Conservation (phyloP, 2,113 vertebrate genomes). For the Salvelinus fontinalis region DNA sequence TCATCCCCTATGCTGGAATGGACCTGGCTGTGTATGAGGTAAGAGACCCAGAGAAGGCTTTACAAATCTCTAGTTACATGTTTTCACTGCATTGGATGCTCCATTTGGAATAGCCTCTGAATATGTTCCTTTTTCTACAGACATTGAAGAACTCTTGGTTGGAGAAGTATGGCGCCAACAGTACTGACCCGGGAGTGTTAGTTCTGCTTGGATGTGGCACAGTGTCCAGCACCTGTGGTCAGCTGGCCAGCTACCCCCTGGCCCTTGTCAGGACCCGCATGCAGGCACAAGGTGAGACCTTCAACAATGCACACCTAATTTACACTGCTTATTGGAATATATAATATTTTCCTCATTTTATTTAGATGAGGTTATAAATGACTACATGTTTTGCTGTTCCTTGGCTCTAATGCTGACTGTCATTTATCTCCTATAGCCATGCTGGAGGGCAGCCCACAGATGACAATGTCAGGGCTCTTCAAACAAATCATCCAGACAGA, state of each 20-base stretch:
- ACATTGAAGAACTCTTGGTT: slow-evolving; percentile 92
- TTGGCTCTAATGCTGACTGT: background rate
- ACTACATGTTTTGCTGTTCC: background rate
- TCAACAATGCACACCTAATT: background rate
- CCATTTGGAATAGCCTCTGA: no score
- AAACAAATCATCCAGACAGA: slow-evolving; percentile 90
- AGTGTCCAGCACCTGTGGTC: slow-evolving; percentile 93
- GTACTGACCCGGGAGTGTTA: slow-evolving; percentile 82
- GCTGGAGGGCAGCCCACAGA: slow-evolving; percentile 71
- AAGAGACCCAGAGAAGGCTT: slow-evolving; percentile 21
- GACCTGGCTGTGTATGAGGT: slow-evolving; percentile 97
- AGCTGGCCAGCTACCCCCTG: slow-evolving; percentile 92
- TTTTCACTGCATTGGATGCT: background rate
- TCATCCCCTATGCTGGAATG: slow-evolving; percentile 95
- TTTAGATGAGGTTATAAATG: background rate
- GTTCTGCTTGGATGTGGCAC: slow-evolving; percentile 94
- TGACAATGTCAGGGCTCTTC: slow-evolving; percentile 89
- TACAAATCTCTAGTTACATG: background rate
- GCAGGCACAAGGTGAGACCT: slow-evolving; percentile 91
- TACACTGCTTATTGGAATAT: background rate
- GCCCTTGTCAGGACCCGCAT: slow-evolving; percentile 94
- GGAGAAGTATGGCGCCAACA: slow-evolving; percentile 81
- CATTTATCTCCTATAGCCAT: slow-evolving; percentile 72
- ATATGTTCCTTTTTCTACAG: slow-evolving; percentile 58
- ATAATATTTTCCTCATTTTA: background rate